These are phyloP conservation scores for Ptilodon capucinus DNA, from an alignment of 2,888 invertebrate genomes.

Conservation along the genomic window DNA sequence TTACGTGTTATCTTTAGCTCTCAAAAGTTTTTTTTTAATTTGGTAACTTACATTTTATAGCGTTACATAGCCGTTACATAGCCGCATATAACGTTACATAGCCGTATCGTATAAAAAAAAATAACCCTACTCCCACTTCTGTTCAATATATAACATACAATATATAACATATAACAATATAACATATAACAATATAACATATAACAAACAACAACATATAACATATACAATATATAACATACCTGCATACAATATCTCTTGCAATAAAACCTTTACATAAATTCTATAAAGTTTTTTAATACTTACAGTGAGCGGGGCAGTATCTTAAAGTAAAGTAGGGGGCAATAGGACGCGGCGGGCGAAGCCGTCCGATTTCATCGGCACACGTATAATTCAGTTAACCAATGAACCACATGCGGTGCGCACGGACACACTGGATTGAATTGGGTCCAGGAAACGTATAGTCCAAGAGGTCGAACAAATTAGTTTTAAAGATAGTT, in stretches of 20 bases:
- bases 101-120: too few relatives aligned
- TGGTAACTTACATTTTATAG: too few relatives aligned
- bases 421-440: slow-evolving; percentile 56
- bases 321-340: slow-evolving; percentile 1
- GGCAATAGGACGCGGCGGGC: not conserved
- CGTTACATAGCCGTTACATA: too few relatives aligned
- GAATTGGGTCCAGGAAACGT: slow-evolving; percentile 60
- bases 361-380: slow-evolving; percentile 52
- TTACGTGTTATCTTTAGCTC: too few relatives aligned
- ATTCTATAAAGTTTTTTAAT: slow-evolving; percentile 32
- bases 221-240: slow-evolving; percentile 11
- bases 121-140: too few relatives aligned
- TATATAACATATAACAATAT: too few relatives aligned
- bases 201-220: not conserved
- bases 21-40: too few relatives aligned
- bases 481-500: too few relatives aligned
- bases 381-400: slow-evolving; percentile 70
- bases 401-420: slow-evolving; percentile 71
- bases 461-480: slow-evolving; percentile 36
- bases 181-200: too few relatives aligned
- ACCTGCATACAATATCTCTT: slow-evolving; percentile 11
- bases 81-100: too few relatives aligned
- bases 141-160: too few relatives aligned
- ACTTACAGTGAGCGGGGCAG: slow-evolving; percentile 8
- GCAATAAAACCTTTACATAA: slow-evolving; percentile 21